These are phyloP conservation scores for Pachliopta kotzebuea DNA, from an alignment of 2,888 invertebrate genomes.

Conservation along the genomic window DNA sequence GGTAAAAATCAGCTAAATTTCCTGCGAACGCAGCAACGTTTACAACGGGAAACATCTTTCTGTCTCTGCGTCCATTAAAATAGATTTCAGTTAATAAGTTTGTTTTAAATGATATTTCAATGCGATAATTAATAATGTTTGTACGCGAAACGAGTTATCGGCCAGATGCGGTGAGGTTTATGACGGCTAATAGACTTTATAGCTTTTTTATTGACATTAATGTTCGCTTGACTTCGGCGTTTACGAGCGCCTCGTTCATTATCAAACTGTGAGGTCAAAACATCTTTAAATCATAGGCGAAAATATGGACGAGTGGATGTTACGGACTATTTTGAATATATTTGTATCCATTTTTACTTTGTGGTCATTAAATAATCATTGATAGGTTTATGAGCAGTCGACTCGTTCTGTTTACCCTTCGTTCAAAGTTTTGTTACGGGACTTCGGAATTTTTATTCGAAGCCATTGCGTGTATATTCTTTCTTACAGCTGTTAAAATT, in stretches of 20 bases:
- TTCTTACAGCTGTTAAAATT: conserved; percentile 4
- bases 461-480: conserved; percentile 1
- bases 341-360: conserved; percentile 42
- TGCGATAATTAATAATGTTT: conserved; percentile 68
- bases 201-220: conserved; percentile 79
- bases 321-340: conserved; percentile 40
- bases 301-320: conserved; percentile 56
- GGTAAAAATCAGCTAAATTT: conserved; percentile 21
- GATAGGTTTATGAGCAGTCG: conserved; percentile 33
- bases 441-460: conserved; percentile 27
- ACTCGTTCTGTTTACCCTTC: conserved; percentile 21
- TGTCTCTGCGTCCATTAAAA: conserved; percentile 1
- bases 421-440: conserved; percentile 16
- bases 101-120: conserved; percentile 39
- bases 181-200: conserved; percentile 78
- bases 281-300: conserved; percentile 72
- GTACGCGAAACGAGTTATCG: conserved; percentile 71
- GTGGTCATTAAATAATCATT: conserved; percentile 46
- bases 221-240: conserved; percentile 74
- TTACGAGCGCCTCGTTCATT: conserved; percentile 77
- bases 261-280: conserved; percentile 75
- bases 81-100: conserved; percentile 4
- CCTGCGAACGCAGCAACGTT: conserved; percentile 17
- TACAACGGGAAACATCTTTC: conserved; percentile 16
- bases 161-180: conserved; percentile 76